Conservation (phyloP, 2,113 vertebrate species). For the Phylloscopus trochilus region DNA sequence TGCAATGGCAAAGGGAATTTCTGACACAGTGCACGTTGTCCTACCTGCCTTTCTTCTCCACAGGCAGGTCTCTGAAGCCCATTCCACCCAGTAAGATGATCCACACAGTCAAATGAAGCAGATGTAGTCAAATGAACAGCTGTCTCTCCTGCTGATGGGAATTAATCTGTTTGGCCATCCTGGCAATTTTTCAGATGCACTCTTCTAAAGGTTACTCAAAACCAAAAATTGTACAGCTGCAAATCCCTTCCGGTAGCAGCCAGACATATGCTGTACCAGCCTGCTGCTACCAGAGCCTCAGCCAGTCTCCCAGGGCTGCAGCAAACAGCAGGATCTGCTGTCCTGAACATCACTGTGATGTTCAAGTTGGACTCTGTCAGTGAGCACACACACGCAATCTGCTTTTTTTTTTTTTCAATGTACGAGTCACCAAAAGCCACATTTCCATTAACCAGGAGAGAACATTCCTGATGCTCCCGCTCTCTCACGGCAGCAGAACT, state of each 20-base stretch:
- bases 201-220: background rate
- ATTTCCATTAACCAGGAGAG: background rate
- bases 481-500: background rate
- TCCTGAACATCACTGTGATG: background rate
- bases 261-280: background rate
- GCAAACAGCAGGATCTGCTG: background rate
- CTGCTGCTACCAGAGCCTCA: background rate
- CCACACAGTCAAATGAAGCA: background rate
- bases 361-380: background rate
- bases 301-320: background rate
- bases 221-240: background rate
- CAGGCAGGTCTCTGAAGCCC: background rate
- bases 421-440: background rate
- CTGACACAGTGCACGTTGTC: background rate
- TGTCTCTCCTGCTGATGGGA: background rate
- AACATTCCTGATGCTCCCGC: background rate
- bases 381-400: background rate
- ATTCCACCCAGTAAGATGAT: fast-evolving
- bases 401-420: background rate
- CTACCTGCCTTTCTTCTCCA: background rate
- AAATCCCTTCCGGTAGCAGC: background rate
- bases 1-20: background rate
- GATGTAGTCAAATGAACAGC: background rate
- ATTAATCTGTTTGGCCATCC: background rate
- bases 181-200: background rate